Conservation (phyloP, 2,797 vertebrate species). For the Fistularia tabacaria region DNA sequence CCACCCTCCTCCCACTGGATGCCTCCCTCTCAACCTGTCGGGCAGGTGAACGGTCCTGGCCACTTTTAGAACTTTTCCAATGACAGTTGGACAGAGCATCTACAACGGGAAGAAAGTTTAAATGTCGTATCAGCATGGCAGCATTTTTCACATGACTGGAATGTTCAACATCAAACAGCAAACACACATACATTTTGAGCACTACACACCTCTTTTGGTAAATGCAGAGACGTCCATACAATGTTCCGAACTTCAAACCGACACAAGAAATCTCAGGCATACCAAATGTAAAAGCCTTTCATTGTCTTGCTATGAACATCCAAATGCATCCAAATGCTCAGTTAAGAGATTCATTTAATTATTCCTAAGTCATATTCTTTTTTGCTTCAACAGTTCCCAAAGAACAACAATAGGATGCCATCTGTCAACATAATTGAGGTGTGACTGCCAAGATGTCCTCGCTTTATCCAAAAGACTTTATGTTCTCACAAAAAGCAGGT, state of each 20-base stretch:
- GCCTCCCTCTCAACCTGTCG: slow-evolving; percentile 50
- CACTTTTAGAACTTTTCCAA: slow-evolving; percentile 38
- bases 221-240: slow-evolving; percentile 25
- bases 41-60: slow-evolving; percentile 72
- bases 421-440: slow-evolving; percentile 87
- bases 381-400: slow-evolving; percentile 73
- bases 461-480: slow-evolving; percentile 49
- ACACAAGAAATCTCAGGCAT: neutral
- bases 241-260: slow-evolving; percentile 11
- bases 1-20: slow-evolving; percentile 38
- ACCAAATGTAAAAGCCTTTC: slow-evolving; percentile 11
- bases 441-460: slow-evolving; percentile 69
- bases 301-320: slow-evolving; percentile 3
- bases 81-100: slow-evolving; percentile 28
- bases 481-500: slow-evolving; percentile 35
- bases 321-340: slow-evolving; percentile 50
- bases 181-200: slow-evolving; percentile 17
- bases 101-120: slow-evolving; percentile 22
- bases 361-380: slow-evolving; percentile 27
- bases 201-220: slow-evolving; percentile 4
- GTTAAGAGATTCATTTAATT: slow-evolving; percentile 12
- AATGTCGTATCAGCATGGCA: slow-evolving; percentile 14
- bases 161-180: slow-evolving; percentile 11
- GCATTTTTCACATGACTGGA: slow-evolving; percentile 33
- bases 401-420: slow-evolving; percentile 80